These are phyloP conservation scores for Hozukius guyotensis DNA, from an alignment of 2,797 vertebrate genomes.

Conservation along the genomic window DNA sequence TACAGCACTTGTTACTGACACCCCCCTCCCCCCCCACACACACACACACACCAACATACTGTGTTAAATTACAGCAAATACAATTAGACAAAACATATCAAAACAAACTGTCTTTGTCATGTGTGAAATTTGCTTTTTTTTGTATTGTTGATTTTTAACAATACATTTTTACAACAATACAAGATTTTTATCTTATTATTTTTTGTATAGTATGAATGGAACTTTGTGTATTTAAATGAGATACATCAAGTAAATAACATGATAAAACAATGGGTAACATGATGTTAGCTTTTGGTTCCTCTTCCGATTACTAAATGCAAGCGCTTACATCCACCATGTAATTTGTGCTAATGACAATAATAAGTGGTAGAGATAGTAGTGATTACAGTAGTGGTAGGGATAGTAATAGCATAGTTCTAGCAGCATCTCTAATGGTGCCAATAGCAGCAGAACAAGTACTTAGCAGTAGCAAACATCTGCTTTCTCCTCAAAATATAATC, in stretches of 20 bases:
- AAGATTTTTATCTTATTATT: background rate
- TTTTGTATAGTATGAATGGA: background rate
- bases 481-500: slow-evolving; percentile 6
- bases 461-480: background rate
- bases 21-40: background rate
- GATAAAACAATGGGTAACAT: background rate
- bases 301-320: background rate
- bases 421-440: background rate
- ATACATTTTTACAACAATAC: no score
- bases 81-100: background rate
- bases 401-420: background rate
- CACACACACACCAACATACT: background rate
- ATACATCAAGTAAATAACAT: background rate
- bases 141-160: background rate
- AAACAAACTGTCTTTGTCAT: background rate
- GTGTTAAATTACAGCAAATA: background rate
- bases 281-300: background rate
- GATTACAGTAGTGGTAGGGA: background rate
- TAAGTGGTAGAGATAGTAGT: background rate
- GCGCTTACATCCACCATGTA: background rate
- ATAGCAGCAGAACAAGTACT: background rate
- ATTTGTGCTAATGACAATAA: background rate
- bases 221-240: background rate
- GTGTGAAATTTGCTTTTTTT: background rate
- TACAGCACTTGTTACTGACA: background rate